These are phyloP conservation scores for Kryptopterus vitreolus DNA, from an alignment of 2,797 vertebrate genomes.

Conservation along the genomic window DNA sequence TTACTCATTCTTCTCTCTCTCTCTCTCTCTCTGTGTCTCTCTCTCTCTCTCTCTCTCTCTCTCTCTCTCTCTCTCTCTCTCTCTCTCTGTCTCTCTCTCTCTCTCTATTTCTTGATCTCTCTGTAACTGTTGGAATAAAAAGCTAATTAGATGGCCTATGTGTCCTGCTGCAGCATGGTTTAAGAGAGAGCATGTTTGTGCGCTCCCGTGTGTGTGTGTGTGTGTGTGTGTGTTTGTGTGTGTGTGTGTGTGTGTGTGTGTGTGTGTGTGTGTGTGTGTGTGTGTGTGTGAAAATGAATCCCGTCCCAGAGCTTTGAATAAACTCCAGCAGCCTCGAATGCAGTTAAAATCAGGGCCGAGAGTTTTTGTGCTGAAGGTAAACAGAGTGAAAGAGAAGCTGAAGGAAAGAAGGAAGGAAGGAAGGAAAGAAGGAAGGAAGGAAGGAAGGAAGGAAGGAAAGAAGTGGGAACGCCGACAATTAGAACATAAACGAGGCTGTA, in stretches of 20 bases:
- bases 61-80: constrained; percentile 28
- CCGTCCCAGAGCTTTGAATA: neutral
- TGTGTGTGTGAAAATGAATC: too few relatives aligned
- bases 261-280: too few relatives aligned
- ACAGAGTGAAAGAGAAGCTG: neutral
- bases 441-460: too few relatives aligned
- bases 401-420: too few relatives aligned
- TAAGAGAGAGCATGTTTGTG: neutral
- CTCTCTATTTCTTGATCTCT: constrained; percentile 46
- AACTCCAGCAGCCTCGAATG: neutral
- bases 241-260: constrained; percentile 45
- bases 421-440: too few relatives aligned
- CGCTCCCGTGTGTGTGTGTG: neutral
- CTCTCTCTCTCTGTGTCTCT: constrained; percentile 5
- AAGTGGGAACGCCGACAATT: constrained; percentile 35
- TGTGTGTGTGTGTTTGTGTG: neutral
- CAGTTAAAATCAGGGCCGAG: neutral
- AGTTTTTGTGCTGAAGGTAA: constrained; percentile 37
- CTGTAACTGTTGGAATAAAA: constrained; percentile 68
- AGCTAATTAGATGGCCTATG: constrained; percentile 64
- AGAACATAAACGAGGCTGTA: constrained; percentile 33
- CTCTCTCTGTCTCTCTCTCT: constrained; percentile 39
- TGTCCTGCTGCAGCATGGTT: constrained; percentile 48
- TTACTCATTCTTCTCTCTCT: neutral
- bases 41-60: constrained; percentile 48